Evolutionary conservation across 1,140 invertebrate genomes (phyloP), one percentile per base, ranked within the genome.

Genomic region (Hypothenemus hampei): DNA sequence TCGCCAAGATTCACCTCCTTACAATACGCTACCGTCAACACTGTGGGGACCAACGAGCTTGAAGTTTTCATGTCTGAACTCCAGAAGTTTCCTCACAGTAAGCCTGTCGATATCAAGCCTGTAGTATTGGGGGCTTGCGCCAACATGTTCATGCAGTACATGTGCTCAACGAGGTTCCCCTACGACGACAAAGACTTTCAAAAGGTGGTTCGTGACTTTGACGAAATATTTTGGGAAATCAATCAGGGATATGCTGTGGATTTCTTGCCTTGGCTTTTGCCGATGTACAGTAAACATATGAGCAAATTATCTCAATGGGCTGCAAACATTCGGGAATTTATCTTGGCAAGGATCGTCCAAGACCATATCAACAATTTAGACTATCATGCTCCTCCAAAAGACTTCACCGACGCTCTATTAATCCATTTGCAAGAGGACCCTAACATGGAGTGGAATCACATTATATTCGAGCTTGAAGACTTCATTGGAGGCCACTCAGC

Each of bases 401-500:
- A 91, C 51, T 83, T 91, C 46, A 81, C 89, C 0, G 87, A 89
- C 65, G 78, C 83, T 7, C 73, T 92, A 0, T 74, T 90, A 3
- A 78, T 84, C 47, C 80, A 84, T 7, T 70, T 87, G 1, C 74
- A 78, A 7, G 77, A 81, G 57, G 78, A 80, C 55, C 76, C 73
- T 2, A 79, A 73, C 54, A 80, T 77, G 48, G 79, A 78, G n/a
- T 78, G 81, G 62, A 76, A 86, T 31, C 81, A 83, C 36, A 84
- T 87, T 10, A 77, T 89, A n/a, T 91, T 85, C 65, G 86, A 87
- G 64, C 69, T 91, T 0, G 89, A 91, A 73, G 88, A 91, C 61
- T 87, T 95, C 59, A 73, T 93, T 5, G 91, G 91, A 0, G 91
- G 91, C 1, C 89, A 91, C 65, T 86, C 89, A 0, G 91, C 91